Evolutionary conservation across 2,888 invertebrate genomes (phyloP).

Genomic region (Geophilus truncorum): DNA sequence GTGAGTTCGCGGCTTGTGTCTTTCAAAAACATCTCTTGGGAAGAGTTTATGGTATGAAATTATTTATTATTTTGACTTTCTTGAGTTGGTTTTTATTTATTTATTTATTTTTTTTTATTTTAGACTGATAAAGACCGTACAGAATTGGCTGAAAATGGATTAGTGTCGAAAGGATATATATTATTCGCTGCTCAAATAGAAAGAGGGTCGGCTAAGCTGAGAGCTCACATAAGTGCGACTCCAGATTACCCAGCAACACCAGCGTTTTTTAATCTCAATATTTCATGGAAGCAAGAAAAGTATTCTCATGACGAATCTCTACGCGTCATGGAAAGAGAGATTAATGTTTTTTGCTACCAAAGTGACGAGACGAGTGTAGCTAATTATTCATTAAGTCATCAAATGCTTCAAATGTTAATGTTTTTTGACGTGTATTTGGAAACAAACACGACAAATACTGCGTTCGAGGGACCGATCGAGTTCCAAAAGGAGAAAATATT

Average conservation of each 20-base stretch:
- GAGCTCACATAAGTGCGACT: neutral
- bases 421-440: conserved; percentile 15
- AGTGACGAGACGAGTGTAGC: neutral
- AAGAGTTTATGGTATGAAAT: conserved; percentile 56
- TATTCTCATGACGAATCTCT: neutral
- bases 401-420: neutral
- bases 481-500: conserved; percentile 13
- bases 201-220: neutral
- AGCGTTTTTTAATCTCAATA: neutral
- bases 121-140: neutral
- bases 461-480: neutral
- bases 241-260: neutral
- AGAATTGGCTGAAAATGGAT: neutral
- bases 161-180: neutral
- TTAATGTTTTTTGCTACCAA: neutral
- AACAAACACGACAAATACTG: neutral
- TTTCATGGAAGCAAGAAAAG: neutral
- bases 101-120: conserved; percentile 39
- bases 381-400: conserved; percentile 3
- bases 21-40: conserved; percentile 65
- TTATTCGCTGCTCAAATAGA: neutral
- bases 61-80: conserved; percentile 27
- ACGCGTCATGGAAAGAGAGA: neutral
- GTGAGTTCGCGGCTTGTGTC: conserved; percentile 55
- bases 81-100: too few relatives aligned